Conservation (phyloP, 1,140 invertebrate species). For the Lasioglossum albipes region DNA sequence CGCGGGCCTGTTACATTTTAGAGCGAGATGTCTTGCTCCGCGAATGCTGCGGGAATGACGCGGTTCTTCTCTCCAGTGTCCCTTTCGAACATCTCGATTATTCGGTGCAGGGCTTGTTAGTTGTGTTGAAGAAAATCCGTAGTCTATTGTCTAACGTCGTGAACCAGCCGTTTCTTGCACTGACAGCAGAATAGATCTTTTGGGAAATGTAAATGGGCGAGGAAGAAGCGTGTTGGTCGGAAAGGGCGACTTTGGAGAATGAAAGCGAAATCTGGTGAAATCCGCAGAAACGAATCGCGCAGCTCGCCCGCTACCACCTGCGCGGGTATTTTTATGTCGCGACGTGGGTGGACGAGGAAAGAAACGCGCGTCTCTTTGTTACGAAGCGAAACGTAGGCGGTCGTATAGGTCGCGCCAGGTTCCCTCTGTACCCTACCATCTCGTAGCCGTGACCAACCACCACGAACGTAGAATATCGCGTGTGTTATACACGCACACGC, state of each 20-base stretch:
- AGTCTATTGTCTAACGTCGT: no score
- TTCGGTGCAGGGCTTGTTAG: no score
- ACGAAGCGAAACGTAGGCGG: constrained; percentile 56
- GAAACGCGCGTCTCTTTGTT: constrained; percentile 63
- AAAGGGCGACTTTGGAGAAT: constrained; percentile 11
- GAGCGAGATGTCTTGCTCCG: constrained; percentile 19
- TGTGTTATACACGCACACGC: background rate
- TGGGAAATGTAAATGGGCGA: background rate
- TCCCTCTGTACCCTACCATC: constrained; percentile 16
- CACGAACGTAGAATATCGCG: constrained; percentile 2
- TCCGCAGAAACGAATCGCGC: constrained; percentile 4
- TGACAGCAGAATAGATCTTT: no score
- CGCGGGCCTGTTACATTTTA: constrained; percentile 54
- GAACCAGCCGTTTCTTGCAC: no score
- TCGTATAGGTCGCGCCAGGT: constrained; percentile 38
- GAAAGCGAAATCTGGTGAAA: constrained; percentile 40
- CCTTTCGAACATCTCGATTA: background rate
- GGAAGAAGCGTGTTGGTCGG: no score
- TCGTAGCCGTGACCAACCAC: constrained; percentile 26
- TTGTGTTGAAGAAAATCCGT: no score
- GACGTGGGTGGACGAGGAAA: constrained; percentile 58
- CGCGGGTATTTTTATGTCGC: constrained; percentile 53
- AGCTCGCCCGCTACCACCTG: constrained; percentile 51
- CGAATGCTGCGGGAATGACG: constrained; percentile 26
- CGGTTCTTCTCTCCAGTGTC: constrained; percentile 13